These are phyloP conservation scores for Eubasilissa splendida DNA, from an alignment of 2,888 invertebrate genomes.

Conservation along the genomic window DNA sequence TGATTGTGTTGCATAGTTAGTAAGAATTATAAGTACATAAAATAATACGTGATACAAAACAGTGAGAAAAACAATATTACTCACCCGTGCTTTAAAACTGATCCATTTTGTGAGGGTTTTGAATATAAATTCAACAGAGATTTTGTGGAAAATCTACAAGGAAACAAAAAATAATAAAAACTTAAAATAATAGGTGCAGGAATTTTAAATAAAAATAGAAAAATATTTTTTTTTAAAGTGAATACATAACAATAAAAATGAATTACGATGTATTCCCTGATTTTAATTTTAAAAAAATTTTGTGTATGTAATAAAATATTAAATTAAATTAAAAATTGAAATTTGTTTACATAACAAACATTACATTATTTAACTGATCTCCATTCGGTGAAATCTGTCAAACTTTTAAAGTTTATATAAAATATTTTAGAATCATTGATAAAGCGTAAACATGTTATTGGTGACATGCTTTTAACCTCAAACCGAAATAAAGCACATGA, in stretches of 20 bases:
- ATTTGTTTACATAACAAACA: too few species aligned
- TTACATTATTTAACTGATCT: too few species aligned
- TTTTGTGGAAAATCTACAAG: conserved; percentile 81
- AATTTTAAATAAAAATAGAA: conserved; percentile 59
- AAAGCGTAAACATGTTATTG: not conserved
- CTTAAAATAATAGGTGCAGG: conserved; percentile 61
- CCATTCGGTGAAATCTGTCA: too few species aligned
- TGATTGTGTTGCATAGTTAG: too few species aligned
- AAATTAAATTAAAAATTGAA: too few species aligned
- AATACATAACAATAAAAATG: too few species aligned
- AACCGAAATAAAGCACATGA: conserved; percentile 11
- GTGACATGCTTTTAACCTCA: not conserved
- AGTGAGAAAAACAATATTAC: conserved; percentile 62
- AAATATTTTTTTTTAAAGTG: too few species aligned
- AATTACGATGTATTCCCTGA: too few species aligned
- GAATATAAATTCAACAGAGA: conserved; percentile 81
- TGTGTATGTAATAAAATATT: too few species aligned
- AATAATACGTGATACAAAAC: not conserved
- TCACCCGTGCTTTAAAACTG: conserved; percentile 81
- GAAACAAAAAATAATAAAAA: conserved; percentile 63
- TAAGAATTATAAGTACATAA: too few species aligned
- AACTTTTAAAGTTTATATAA: not conserved
- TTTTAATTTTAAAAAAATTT: too few species aligned
- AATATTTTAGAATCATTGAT: not conserved
- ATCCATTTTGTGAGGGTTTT: conserved; percentile 76